phyloP scores from a whole-genome alignment of 2,888 invertebrate genomes.

The Argyresthia goedartella region DNA sequence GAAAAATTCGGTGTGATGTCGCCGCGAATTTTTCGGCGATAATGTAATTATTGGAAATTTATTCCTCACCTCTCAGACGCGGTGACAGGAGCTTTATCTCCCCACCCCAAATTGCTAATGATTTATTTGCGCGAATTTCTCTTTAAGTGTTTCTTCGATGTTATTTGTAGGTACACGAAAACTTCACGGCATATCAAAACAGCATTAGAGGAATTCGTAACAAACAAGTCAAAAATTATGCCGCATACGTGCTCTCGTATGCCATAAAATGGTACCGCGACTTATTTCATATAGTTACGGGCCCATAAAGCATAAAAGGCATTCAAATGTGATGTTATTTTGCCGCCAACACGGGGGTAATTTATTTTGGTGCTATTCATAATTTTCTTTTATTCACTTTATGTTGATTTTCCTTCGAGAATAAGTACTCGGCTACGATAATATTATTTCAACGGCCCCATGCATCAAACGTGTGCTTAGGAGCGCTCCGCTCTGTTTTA shows the following conservation, averaged over 20 bases:
- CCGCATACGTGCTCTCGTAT: constrained; percentile 57
- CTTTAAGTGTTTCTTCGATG: no score
- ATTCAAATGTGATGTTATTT: constrained; percentile 72
- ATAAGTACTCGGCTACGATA: constrained; percentile 66
- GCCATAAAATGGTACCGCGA: constrained; percentile 58
- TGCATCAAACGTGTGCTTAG: constrained; percentile 44
- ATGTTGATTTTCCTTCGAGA: constrained; percentile 68
- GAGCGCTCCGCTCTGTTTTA: constrained; percentile 39
- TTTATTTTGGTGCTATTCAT: constrained; percentile 70
- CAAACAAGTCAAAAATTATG: constrained; percentile 60
- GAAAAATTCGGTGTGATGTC: constrained; percentile 51
- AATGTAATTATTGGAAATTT: constrained; percentile 70
- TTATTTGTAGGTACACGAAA: no score
- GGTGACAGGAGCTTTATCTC: constrained; percentile 6
- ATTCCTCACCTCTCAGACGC: constrained; percentile 31
- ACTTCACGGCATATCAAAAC: not conserved
- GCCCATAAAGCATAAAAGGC: constrained; percentile 69
- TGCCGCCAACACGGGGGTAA: constrained; percentile 68
- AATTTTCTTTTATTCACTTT: constrained; percentile 72
- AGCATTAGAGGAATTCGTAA: constrained; percentile 23
- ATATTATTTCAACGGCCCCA: constrained; percentile 68
- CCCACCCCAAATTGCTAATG: not conserved
- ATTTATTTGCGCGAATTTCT: not conserved
- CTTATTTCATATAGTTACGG: constrained; percentile 68
- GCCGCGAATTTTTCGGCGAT: constrained; percentile 44